Percentiles rank a stretch among this genome's conserved stretches.
Evolutionary conservation across 2,797 vertebrate species (phyloP).

Genomic region (Masticophis lateralis): DNA sequence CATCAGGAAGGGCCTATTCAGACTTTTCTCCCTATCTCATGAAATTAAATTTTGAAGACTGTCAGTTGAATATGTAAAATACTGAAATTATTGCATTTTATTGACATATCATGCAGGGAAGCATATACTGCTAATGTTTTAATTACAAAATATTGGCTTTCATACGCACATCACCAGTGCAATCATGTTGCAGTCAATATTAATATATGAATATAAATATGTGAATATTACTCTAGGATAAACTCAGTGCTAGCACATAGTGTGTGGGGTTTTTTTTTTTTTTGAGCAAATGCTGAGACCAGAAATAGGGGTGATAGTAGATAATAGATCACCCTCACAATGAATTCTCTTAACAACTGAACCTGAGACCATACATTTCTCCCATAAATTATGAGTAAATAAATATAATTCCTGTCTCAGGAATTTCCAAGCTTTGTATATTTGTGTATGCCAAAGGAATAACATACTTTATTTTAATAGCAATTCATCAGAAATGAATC

Average conservation of each 20-base stretch:
- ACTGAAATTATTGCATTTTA: neutral
- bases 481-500: neutral
- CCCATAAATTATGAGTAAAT: neutral
- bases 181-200: neutral
- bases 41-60: neutral
- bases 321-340: neutral
- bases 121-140: neutral
- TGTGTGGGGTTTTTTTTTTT: neutral
- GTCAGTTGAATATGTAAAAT: neutral
- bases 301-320: neutral
- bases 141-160: neutral
- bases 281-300: neutral
- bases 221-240: neutral
- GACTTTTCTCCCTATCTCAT: neutral
- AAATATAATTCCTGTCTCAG: neutral
- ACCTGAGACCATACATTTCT: neutral
- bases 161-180: neutral
- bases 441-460: neutral
- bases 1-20: neutral
- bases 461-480: neutral
- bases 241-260: neutral
- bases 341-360: neutral
- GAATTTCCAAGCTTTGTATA: neutral
- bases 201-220: neutral
- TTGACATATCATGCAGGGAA: neutral